Conservation (phyloP, 2,113 vertebrate genomes). For the Oryzias curvinotus region DNA sequence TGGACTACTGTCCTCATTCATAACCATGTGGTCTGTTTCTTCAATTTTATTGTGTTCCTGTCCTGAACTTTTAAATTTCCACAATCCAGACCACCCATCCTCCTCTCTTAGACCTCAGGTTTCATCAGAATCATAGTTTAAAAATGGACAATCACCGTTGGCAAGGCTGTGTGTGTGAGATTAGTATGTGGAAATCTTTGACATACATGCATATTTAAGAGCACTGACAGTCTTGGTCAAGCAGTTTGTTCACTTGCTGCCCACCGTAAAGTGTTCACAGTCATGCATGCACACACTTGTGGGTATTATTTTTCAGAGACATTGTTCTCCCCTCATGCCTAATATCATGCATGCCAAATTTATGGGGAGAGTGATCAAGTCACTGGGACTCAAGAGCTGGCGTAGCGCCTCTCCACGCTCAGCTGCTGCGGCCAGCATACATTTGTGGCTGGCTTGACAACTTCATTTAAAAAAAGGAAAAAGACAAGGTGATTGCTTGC, state of each 20-base stretch:
- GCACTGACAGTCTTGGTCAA: conserved; percentile 1
- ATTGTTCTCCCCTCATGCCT: conserved; percentile 17
- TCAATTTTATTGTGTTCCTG: conserved; percentile 33
- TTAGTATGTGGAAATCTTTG: background rate
- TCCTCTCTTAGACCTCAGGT: conserved; percentile 26
- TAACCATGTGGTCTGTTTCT: conserved; percentile 21
- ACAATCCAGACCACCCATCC: conserved; percentile 35
- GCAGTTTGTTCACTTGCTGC: background rate
- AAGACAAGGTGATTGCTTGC: conserved; percentile 68
- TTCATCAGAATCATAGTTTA: conserved; percentile 37
- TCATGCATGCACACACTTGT: conserved; percentile 1
- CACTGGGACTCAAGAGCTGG: conserved; percentile 59
- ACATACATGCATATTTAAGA: background rate
- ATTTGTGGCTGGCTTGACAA: conserved; percentile 69
- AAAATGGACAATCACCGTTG: conserved; percentile 14
- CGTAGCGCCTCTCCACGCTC: conserved; percentile 58
- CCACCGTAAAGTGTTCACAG: conserved; percentile 1
- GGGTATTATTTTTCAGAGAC: background rate
- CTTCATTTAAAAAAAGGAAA: conserved; percentile 73
- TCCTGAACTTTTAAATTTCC: conserved; percentile 47
- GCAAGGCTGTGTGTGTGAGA: conserved; percentile 14
- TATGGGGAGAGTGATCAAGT: conserved; percentile 49
- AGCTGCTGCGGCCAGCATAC: conserved; percentile 36
- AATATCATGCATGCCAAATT: conserved; percentile 39
- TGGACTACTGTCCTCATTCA: conserved; percentile 21